Evolutionary conservation across 2,797 vertebrate genomes (phyloP), one percentile per base, ranked within the genome.

Genomic region (Cuniculus paca): DNA sequence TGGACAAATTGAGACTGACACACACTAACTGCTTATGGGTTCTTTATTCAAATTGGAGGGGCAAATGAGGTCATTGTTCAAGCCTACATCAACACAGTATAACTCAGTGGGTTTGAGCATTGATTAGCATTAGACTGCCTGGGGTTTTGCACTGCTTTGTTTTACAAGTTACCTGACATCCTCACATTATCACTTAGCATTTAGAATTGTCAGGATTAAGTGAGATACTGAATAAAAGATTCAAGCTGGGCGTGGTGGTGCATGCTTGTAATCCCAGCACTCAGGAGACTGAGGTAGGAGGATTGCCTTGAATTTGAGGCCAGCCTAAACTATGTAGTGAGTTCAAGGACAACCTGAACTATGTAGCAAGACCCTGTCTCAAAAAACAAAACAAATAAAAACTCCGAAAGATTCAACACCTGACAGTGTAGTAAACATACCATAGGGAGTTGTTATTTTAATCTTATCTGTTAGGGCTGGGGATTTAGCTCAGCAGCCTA

Each of bases 181-280:
- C 17, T 54, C 52, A 79, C 19, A 74, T 78, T 61, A 78, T 4
- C 65, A 86, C 84, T 90, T 94, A 93, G 20, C 50, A 36, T 91
- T 88, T 93, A 91, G 26, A 89, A 81, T 90, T 93, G 28, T 94
- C 82, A 79, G 19, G 10, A 39, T 95, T 95, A 56, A 81, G 48
- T 77, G 36, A 97, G 36, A 56, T 78, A 86, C 6, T 88, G 42
- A 93, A 60, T 58, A 72, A n/a, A 45, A 34, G 17, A 34, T 45
- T 61, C 8, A 61, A 26, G 9, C 26, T 31, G 42, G 72, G 6
- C 42, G 17, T 31, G 14, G 26, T 75, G 42, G 7, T 6, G 6
- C 42, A 75, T 48, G 2, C 13, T 42, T 75, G 31, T 48, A 16
- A 75, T 75, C 12, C 72, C 26, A 75, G 42, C 45, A 48, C 42